Evolutionary conservation across 2,113 vertebrate genomes (phyloP).

Genomic region (Bos indicus): DNA sequence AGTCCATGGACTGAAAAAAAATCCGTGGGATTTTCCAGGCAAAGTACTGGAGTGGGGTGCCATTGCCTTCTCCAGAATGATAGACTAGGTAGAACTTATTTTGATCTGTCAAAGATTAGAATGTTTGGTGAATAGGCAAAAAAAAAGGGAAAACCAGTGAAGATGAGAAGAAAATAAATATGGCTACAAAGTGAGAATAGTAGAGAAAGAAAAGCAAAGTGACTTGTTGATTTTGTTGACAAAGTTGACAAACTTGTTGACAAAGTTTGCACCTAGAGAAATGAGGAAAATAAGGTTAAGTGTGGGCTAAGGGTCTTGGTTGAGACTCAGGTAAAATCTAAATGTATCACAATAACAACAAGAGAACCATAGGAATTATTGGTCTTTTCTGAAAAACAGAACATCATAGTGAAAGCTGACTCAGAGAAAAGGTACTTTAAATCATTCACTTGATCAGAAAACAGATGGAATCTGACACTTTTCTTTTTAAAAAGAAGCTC

Average conservation of each 20-base stretch:
- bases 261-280: background rate
- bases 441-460: background rate
- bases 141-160: background rate
- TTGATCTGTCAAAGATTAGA: background rate
- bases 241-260: background rate
- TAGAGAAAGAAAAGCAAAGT: background rate
- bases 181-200: background rate
- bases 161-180: background rate
- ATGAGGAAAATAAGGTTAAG: background rate
- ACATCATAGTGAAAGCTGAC: background rate
- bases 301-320: background rate
- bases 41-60: no score
- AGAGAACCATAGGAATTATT: background rate
- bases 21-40: no score
- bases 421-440: background rate
- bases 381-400: background rate
- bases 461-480: background rate
- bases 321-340: background rate
- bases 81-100: background rate
- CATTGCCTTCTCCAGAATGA: background rate
- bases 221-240: background rate
- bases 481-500: background rate
- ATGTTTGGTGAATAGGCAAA: background rate
- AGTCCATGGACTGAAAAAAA: no score
- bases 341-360: background rate